Conservation (phyloP, 2,113 vertebrate genomes). For the Parus major region DNA sequence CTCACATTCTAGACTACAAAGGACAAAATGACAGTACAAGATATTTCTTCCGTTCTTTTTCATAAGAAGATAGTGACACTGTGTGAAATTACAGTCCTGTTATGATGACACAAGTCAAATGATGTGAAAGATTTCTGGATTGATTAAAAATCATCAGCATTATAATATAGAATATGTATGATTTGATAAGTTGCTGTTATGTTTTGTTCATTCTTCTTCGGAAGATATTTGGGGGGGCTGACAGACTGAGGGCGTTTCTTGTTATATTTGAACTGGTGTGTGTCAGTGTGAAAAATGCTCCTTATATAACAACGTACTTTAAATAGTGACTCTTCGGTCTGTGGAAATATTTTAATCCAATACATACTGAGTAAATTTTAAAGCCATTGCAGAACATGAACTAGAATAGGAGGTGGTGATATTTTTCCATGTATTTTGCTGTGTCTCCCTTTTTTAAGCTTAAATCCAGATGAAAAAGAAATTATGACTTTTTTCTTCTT, state of each 20-base stretch:
- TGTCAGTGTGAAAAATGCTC: conserved; percentile 17
- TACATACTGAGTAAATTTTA: conserved; percentile 7
- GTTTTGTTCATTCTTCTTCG: conserved; percentile 33
- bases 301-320: conserved; percentile 22
- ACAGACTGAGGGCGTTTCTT: conserved; percentile 33
- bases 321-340: neutral
- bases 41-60: conserved; percentile 60
- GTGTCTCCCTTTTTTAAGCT: neutral
- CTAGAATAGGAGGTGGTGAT: neutral
- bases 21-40: conserved; percentile 64
- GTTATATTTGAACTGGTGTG: conserved; percentile 11
- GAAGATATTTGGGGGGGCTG: neutral
- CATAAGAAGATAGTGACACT: conserved; percentile 50
- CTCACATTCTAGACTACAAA: conserved; percentile 69
- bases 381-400: neutral
- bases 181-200: conserved; percentile 16
- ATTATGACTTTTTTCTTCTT: neutral
- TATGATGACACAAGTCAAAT: conserved; percentile 65
- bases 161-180: conserved; percentile 49
- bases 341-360: conserved; percentile 26
- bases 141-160: conserved; percentile 64
- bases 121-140: conserved; percentile 59
- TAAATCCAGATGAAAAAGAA: neutral
- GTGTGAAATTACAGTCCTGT: conserved; percentile 58
- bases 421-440: neutral